Evolutionary conservation across 2,888 invertebrate species (phyloP).

Genomic region (Arctia plantaginis): DNA sequence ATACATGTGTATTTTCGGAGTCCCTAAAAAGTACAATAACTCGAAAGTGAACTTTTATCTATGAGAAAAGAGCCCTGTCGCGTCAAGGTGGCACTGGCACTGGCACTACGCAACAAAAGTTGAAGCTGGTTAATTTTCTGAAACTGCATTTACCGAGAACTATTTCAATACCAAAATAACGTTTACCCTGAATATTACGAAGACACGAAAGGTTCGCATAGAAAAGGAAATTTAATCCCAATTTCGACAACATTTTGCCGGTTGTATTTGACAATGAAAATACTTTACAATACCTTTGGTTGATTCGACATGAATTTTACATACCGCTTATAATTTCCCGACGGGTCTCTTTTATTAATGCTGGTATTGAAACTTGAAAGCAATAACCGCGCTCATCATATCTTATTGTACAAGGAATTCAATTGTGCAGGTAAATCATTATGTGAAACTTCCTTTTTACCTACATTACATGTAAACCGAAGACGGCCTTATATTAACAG

Average conservation of each 20-base stretch:
- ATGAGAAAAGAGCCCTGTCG: too few relatives aligned
- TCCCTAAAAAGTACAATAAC: too few relatives aligned
- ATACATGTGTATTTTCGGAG: too few relatives aligned
- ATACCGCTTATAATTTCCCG: conserved; percentile 24
- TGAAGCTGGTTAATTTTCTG: too few relatives aligned
- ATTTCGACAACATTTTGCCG: neutral
- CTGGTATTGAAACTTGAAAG: conserved; percentile 21
- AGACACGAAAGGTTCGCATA: neutral
- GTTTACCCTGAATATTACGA: neutral
- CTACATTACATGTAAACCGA: neutral
- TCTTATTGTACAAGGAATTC: conserved; percentile 13
- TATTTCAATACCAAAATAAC: too few relatives aligned
- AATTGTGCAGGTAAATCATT: neutral
- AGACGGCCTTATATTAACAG: neutral
- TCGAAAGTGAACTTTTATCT: too few relatives aligned
- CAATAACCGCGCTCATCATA: conserved; percentile 20
- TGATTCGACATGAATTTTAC: conserved; percentile 23
- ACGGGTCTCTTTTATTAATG: conserved; percentile 27
- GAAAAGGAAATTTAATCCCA: neutral
- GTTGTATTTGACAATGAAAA: neutral
- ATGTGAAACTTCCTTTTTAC: neutral
- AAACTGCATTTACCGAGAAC: too few relatives aligned
- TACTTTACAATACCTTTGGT: conserved; percentile 3
- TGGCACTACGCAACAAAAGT: too few relatives aligned
- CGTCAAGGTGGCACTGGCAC: too few relatives aligned